phyloP scores from a whole-genome alignment of 2,797 vertebrate species.

The Hydrophis major region DNA sequence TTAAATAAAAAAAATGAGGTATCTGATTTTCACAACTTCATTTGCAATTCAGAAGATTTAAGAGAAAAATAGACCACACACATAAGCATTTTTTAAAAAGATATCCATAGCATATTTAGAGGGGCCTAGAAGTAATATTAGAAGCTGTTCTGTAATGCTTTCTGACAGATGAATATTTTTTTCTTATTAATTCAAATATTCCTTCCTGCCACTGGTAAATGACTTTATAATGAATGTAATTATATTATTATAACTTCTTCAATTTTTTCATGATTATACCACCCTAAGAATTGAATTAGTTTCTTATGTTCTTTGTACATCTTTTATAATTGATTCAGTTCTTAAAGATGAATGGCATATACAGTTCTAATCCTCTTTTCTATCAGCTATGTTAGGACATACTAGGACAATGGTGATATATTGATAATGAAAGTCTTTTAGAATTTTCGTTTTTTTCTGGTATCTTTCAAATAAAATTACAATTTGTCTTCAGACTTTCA shows the following conservation, averaged over 20 bases:
- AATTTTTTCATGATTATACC: not conserved
- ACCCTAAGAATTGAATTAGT: conserved; percentile 21
- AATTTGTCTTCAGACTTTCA: not conserved
- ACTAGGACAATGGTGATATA: not conserved
- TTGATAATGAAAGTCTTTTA: not conserved
- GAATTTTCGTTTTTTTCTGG: not conserved
- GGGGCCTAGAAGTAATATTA: not conserved
- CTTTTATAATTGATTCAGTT: not conserved
- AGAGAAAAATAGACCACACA: conserved; percentile 44
- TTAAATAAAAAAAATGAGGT: conserved; percentile 66
- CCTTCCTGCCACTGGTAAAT: conserved; percentile 17
- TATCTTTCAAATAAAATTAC: not conserved
- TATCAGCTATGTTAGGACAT: not conserved
- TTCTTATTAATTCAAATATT: conserved; percentile 19
- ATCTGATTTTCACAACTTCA: conserved; percentile 59
- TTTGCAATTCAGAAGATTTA: conserved; percentile 65
- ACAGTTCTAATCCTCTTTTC: not conserved
- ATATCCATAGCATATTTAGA: conserved; percentile 6
- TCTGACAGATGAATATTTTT: not conserved
- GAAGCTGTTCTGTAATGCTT: not conserved
- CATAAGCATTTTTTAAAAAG: conserved; percentile 4
- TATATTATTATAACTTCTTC: not conserved
- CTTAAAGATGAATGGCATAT: not conserved
- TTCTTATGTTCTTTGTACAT: not conserved
- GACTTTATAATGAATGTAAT: conserved; percentile 14